phyloP scores from a whole-genome alignment of 2,113 vertebrate species.

The Erythrolamprus reginae region DNA sequence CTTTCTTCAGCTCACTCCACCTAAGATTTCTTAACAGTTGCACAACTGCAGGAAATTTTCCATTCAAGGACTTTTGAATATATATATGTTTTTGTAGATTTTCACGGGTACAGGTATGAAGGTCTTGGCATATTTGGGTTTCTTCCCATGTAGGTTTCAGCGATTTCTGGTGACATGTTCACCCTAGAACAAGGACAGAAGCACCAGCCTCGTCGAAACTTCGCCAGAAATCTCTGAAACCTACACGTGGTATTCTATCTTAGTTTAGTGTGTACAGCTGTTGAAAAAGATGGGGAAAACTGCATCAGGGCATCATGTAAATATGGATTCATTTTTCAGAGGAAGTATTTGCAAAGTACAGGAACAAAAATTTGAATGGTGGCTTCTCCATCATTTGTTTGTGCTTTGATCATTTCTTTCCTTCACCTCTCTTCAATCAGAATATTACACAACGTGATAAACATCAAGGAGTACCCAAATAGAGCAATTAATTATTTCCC shows the following conservation, averaged over 20 bases:
- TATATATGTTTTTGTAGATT: no score
- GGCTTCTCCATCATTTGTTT: background rate
- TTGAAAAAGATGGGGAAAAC: background rate
- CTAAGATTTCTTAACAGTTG: background rate
- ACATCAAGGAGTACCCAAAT: background rate
- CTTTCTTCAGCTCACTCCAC: background rate
- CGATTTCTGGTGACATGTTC: no score
- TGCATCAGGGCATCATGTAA: background rate
- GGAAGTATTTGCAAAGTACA: background rate
- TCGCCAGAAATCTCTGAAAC: no score
- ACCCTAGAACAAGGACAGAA: no score
- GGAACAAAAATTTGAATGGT: background rate
- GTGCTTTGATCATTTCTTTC: background rate
- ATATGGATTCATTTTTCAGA: background rate
- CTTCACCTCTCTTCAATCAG: background rate
- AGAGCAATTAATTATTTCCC: background rate
- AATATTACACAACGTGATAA: background rate
- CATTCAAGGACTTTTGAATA: background rate
- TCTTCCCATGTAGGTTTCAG: no score
- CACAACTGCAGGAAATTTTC: background rate
- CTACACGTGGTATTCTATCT: background rate
- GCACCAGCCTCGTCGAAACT: no score
- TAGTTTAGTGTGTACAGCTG: background rate
- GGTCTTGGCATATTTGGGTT: no score
- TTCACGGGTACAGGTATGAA: no score